Percentiles rank a stretch among this genome's conserved stretches.
phyloP scores from a whole-genome alignment of 2,888 invertebrate genomes.

The Drosophila multiciliata region DNA sequence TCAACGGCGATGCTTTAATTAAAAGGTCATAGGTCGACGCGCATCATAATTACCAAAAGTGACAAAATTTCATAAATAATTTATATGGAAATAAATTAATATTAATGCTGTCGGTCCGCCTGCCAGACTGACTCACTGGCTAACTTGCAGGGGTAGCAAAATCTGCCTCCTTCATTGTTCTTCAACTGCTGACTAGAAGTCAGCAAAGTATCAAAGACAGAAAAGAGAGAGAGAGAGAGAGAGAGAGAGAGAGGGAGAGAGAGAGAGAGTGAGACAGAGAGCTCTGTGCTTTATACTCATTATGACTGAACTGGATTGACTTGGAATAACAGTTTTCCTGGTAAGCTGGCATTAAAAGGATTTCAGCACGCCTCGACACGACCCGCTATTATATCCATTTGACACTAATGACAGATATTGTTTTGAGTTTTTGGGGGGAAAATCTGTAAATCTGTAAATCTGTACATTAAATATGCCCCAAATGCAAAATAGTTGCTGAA shows the following conservation, averaged over 20 bases:
- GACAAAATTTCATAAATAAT: conserved; percentile 62
- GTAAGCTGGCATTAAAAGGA: conserved; percentile 62
- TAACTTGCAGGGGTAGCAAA: conserved; percentile 1
- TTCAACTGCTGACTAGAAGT: conserved; percentile 41
- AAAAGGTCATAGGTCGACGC: conserved; percentile 63
- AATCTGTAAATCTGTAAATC: conserved; percentile 45
- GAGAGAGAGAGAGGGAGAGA: background rate
- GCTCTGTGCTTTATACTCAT: conserved; percentile 38
- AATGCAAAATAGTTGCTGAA: conserved; percentile 44
- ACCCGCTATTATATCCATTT: conserved; percentile 38
- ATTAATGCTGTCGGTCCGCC: conserved; percentile 64
- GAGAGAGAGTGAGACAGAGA: background rate
- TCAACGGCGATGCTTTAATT: conserved; percentile 59
- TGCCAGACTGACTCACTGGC: background rate
- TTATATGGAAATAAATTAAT: conserved; percentile 70
- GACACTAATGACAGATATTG: conserved; percentile 76
- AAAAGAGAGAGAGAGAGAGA: background rate
- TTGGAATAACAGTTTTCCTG: conserved; percentile 22
- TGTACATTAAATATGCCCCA: conserved; percentile 59
- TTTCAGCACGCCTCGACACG: conserved; percentile 25
- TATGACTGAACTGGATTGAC: conserved; percentile 59
- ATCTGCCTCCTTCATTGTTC: conserved; percentile 22
- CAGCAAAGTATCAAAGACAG: conserved; percentile 5
- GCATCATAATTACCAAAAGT: conserved; percentile 62
- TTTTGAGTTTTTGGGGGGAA: conserved; percentile 16